A percentile compares a stretch with the other conserved stretches of the same genome.
Evolutionary conservation across 2,113 vertebrate genomes (phyloP).

Genomic region (Mobula hypostoma): DNA sequence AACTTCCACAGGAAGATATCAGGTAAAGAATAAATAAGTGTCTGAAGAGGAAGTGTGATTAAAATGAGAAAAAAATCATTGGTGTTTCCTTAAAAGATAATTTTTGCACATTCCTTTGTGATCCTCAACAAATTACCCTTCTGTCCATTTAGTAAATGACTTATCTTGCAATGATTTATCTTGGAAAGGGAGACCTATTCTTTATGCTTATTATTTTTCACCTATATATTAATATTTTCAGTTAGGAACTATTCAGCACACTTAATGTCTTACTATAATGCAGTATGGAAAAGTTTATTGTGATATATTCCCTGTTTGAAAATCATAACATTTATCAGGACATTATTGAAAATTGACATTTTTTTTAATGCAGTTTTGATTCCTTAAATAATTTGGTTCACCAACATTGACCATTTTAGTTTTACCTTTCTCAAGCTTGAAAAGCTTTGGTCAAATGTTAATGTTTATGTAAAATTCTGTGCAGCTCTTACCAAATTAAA

Average conservation of each 20-base stretch:
- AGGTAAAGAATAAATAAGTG: not conserved
- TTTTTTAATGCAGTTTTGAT: not conserved
- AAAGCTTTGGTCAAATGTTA: not conserved
- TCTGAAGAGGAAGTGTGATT: not conserved
- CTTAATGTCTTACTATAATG: not conserved
- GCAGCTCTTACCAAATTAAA: too few species aligned
- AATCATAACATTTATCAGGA: not conserved
- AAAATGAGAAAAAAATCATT: not conserved
- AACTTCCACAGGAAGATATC: not conserved
- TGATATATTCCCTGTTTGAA: not conserved
- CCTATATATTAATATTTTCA: not conserved
- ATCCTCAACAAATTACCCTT: not conserved
- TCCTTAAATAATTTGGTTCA: not conserved
- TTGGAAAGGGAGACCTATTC: not conserved
- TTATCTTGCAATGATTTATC: not conserved
- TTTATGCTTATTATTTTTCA: not conserved
- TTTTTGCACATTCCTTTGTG: not conserved
- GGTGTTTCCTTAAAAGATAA: not conserved
- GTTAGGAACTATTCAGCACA: not conserved
- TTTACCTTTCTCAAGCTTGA: not conserved
- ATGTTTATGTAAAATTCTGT: not conserved
- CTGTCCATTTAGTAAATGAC: not conserved
- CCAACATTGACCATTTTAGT: not conserved
- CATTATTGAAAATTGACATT: not conserved
- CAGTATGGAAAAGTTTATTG: not conserved